phyloP scores from a whole-genome alignment of 2,888 invertebrate species.

The Hanleya hanleyi region DNA sequence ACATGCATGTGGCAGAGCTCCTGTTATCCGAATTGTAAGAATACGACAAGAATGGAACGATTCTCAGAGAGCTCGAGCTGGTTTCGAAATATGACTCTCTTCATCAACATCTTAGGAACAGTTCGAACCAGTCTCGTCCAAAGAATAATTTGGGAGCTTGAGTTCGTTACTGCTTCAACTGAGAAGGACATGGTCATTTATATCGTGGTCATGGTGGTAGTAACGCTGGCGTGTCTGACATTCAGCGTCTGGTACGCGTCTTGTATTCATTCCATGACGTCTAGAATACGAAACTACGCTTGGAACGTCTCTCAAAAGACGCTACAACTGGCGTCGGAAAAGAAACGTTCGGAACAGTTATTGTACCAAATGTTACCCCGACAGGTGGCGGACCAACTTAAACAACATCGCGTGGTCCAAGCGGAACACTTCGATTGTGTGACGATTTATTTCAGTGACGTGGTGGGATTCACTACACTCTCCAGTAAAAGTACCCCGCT shows the following conservation, averaged over 20 bases:
- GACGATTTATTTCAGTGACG: slow-evolving; percentile 4
- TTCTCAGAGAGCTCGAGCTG: neutral
- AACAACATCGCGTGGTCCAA: neutral
- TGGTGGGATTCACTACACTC: neutral
- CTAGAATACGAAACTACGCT: slow-evolving; percentile 10
- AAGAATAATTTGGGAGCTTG: neutral
- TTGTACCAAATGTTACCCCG: slow-evolving; percentile 12
- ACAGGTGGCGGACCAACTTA: neutral
- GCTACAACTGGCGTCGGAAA: neutral
- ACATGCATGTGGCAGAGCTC: neutral
- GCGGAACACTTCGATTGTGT: slow-evolving; percentile 2
- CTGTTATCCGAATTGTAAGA: neutral
- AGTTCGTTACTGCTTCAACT: neutral
- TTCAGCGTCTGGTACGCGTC: slow-evolving; percentile 21
- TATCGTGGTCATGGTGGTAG: slow-evolving; percentile 8
- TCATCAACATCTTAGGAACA: neutral
- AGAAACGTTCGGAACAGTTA: neutral
- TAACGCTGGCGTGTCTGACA: slow-evolving; percentile 3
- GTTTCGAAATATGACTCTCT: neutral
- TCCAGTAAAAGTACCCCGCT: slow-evolving; percentile 5
- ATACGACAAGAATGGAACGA: neutral
- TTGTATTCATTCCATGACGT: slow-evolving; percentile 10
- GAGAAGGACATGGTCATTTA: neutral
- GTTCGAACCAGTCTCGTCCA: neutral
- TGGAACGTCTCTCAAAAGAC: neutral